These are phyloP conservation scores for Coranthus polyacanthus DNA, from an alignment of 2,797 vertebrate species.

Conservation along the genomic window DNA sequence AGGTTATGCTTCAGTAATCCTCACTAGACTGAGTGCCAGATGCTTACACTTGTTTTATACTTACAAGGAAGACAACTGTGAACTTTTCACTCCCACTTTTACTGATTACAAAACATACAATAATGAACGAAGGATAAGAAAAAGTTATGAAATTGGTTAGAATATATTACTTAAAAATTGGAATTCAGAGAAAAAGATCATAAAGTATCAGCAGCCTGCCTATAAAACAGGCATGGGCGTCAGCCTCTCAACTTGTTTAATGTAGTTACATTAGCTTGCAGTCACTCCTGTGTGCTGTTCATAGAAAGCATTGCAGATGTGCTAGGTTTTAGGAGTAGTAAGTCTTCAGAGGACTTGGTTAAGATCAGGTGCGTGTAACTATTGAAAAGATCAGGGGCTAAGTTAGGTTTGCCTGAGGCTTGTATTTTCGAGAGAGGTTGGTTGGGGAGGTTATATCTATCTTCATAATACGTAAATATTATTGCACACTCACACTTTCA, in stretches of 20 bases:
- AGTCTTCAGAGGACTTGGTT: constrained; percentile 24
- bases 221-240: no score
- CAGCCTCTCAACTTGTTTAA: no score
- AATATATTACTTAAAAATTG: constrained; percentile 57
- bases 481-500: no score
- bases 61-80: constrained; percentile 27
- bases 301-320: constrained; percentile 29
- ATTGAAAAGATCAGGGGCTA: no score
- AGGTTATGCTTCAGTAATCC: neutral
- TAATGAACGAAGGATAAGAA: constrained; percentile 47
- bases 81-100: constrained; percentile 40
- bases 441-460: no score
- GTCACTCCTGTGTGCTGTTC: constrained; percentile 33
- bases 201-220: constrained; percentile 62
- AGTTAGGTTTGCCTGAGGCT: no score
- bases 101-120: no score
- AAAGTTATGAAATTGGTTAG: no score
- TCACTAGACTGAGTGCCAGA: constrained; percentile 1
- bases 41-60: constrained; percentile 23
- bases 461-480: no score
- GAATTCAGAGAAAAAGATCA: constrained; percentile 59
- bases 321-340: constrained; percentile 43
- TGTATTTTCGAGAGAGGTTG: no score
- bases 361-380: no score
- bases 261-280: constrained; percentile 53